These are phyloP conservation scores for Apis dorsata DNA, from an alignment of 1,140 invertebrate species.

Conservation along the genomic window DNA sequence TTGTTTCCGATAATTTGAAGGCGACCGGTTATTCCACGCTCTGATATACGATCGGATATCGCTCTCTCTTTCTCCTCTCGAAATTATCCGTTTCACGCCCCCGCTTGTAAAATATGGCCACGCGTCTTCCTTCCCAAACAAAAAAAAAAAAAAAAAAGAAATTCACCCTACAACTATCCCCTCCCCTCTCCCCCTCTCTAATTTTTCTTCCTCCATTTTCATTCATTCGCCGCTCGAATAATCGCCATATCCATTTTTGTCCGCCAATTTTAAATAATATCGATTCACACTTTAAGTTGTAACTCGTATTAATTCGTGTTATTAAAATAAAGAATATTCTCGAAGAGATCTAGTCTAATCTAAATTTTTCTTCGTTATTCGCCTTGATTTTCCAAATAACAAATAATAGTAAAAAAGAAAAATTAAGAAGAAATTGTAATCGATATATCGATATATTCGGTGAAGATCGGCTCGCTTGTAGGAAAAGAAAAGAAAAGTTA, in stretches of 20 bases:
- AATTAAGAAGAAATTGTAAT: constrained; percentile 19
- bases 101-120: constrained; percentile 72
- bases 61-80: constrained; percentile 65
- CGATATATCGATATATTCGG: not conserved
- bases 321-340: too few species aligned
- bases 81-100: constrained; percentile 77
- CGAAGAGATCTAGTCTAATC: too few species aligned
- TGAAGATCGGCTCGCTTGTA: not conserved
- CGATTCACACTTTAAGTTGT: too few species aligned
- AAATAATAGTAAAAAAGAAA: not conserved
- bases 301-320: too few species aligned
- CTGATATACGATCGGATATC: constrained; percentile 75
- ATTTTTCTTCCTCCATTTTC: not conserved
- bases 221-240: not conserved
- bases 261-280: too few species aligned
- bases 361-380: too few species aligned
- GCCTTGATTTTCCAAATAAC: too few species aligned
- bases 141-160: constrained; percentile 10
- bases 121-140: constrained; percentile 40
- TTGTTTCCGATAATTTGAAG: constrained; percentile 78
- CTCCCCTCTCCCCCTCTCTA: too few species aligned
- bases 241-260: too few species aligned
- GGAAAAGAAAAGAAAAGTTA: constrained; percentile 5
- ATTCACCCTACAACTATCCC: constrained; percentile 18
- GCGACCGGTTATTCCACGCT: constrained; percentile 59